Percentiles rank a stretch among this genome's conserved stretches.
Evolutionary conservation across 2,113 vertebrate species (phyloP).

Genomic region (Cyanistes caeruleus): DNA sequence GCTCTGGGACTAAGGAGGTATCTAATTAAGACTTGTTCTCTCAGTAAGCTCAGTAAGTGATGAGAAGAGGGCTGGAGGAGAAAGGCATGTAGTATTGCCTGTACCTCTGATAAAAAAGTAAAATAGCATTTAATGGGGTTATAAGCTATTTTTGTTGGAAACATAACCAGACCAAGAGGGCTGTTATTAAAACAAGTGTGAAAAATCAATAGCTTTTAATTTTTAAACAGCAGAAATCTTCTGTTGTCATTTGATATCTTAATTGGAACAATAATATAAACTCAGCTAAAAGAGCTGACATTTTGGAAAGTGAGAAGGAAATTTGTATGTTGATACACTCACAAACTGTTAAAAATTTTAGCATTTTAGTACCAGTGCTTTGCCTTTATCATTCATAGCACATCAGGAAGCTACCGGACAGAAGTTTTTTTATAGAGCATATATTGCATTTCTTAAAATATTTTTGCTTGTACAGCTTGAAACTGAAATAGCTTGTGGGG

Average conservation of each 20-base stretch:
- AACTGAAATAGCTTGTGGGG: slow-evolving; percentile 18
- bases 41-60: background rate
- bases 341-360: background rate
- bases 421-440: background rate
- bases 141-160: background rate
- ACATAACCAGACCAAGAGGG: background rate
- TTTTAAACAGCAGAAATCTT: background rate
- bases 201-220: background rate
- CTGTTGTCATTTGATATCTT: background rate
- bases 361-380: background rate
- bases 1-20: background rate
- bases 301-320: background rate
- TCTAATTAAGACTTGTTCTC: background rate
- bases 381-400: background rate
- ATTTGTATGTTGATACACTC: background rate
- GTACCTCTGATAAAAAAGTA: background rate
- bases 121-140: background rate
- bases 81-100: background rate
- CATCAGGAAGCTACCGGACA: background rate
- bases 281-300: background rate
- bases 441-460: slow-evolving; percentile 49
- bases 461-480: slow-evolving; percentile 53
- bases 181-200: background rate
- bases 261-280: background rate
- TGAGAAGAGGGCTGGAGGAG: background rate